Evolutionary conservation across 2,797 vertebrate species (phyloP).

Genomic region (Oophaga sylvatica): DNA sequence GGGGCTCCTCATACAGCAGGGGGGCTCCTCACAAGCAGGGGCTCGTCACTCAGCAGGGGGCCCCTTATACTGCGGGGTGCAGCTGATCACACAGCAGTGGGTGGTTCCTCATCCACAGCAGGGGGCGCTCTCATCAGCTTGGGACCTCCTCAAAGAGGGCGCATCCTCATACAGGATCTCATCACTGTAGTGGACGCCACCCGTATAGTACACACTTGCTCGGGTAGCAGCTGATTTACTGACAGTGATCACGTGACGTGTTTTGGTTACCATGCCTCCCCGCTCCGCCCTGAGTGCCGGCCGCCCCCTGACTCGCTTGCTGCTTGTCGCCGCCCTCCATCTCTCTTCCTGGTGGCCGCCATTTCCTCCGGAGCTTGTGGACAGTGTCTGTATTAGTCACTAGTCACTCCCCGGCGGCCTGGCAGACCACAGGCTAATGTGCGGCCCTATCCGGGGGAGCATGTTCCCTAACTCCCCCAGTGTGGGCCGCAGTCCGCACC

Average conservation of each 20-base stretch:
- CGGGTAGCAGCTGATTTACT: not conserved
- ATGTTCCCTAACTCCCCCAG: constrained; percentile 81
- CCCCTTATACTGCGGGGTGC: too few relatives aligned
- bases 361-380: constrained; percentile 13
- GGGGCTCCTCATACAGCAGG: too few relatives aligned
- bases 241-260: not conserved
- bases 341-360: constrained; percentile 35
- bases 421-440: constrained; percentile 63
- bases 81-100: too few relatives aligned
- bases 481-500: constrained; percentile 70
- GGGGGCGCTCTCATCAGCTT: too few relatives aligned
- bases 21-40: too few relatives aligned
- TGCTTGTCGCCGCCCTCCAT: not conserved
- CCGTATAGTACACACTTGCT: not conserved
- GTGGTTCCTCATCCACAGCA: too few relatives aligned
- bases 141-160: too few relatives aligned
- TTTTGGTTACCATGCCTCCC: not conserved
- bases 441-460: constrained; percentile 70
- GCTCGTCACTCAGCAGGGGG: too few relatives aligned
- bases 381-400: not conserved
- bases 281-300: not conserved
- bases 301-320: not conserved
- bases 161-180: not conserved
- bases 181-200: too few relatives aligned
- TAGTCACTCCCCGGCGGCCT: constrained; percentile 3